These are phyloP conservation scores for Selenia dentaria DNA, from an alignment of 2,888 invertebrate species.

Conservation along the genomic window DNA sequence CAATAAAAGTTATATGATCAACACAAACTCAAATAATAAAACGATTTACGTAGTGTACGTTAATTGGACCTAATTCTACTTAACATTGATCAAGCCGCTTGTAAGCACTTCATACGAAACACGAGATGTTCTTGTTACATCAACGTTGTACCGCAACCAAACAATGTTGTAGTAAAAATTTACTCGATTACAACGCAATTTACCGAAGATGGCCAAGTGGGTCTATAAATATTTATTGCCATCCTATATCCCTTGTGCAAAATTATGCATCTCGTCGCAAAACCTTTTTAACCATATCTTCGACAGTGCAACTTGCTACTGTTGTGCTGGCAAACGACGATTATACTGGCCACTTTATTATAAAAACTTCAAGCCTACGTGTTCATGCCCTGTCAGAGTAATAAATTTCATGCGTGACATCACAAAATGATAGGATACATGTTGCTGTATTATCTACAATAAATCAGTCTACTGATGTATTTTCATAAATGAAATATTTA, in stretches of 20 bases:
- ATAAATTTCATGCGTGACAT: constrained; percentile 48
- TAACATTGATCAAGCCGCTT: constrained; percentile 55
- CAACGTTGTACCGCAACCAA: constrained; percentile 23
- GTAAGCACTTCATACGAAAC: constrained; percentile 18
- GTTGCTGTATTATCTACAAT: constrained; percentile 44
- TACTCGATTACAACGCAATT: constrained; percentile 77
- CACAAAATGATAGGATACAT: constrained; percentile 54
- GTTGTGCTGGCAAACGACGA: constrained; percentile 40
- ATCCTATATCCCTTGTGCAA: constrained; percentile 51
- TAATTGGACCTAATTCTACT: constrained; percentile 69
- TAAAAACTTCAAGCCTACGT: constrained; percentile 45
- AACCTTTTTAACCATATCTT: constrained; percentile 53
- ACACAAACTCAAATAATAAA: constrained; percentile 64
- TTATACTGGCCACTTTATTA: constrained; percentile 47
- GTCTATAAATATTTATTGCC: constrained; percentile 80
- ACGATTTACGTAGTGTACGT: constrained; percentile 60
- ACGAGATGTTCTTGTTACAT: constrained; percentile 5
- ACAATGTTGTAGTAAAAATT: constrained; percentile 60
- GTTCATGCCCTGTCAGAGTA: constrained; percentile 36
- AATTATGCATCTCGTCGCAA: constrained; percentile 63
- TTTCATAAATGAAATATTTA: constrained; percentile 36
- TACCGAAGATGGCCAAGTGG: constrained; percentile 67
- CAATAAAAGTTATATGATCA: constrained; percentile 56
- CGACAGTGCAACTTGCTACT: constrained; percentile 56
- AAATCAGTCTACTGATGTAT: constrained; percentile 45